phyloP scores from a whole-genome alignment of 2,888 invertebrate genomes.

The Macrophya annulata region DNA sequence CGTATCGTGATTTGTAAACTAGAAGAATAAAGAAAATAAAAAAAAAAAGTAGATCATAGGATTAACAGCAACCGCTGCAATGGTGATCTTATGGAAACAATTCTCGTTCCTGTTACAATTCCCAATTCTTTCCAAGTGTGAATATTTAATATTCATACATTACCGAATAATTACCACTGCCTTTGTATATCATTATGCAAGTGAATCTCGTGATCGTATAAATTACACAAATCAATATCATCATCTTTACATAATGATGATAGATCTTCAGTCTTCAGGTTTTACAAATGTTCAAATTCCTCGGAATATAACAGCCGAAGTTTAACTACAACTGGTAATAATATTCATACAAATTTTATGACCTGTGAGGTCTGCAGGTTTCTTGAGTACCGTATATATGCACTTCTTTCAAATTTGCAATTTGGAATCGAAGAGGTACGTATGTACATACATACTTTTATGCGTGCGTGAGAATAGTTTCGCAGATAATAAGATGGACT shows the following conservation, averaged over 20 bases:
- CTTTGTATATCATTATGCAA: background rate
- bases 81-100: background rate
- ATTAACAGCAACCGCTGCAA: slow-evolving; percentile 22
- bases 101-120: slow-evolving; percentile 19
- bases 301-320: background rate
- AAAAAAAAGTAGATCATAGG: slow-evolving; percentile 40
- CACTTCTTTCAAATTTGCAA: background rate
- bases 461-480: slow-evolving; percentile 17
- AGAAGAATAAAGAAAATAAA: too few relatives aligned
- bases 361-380: background rate
- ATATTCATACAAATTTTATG: too few relatives aligned
- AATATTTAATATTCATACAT: background rate
- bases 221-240: slow-evolving; percentile 1
- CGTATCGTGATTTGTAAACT: slow-evolving; percentile 26
- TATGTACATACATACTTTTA: background rate
- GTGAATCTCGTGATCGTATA: background rate
- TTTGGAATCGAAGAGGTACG: background rate
- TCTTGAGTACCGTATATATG: background rate
- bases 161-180: background rate
- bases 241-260: background rate
- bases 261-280: background rate
- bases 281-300: background rate
- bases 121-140: slow-evolving; percentile 27
- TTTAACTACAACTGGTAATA: background rate
- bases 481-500: background rate